phyloP scores from a whole-genome alignment of 2,888 invertebrate genomes.

The Clanis bilineata region DNA sequence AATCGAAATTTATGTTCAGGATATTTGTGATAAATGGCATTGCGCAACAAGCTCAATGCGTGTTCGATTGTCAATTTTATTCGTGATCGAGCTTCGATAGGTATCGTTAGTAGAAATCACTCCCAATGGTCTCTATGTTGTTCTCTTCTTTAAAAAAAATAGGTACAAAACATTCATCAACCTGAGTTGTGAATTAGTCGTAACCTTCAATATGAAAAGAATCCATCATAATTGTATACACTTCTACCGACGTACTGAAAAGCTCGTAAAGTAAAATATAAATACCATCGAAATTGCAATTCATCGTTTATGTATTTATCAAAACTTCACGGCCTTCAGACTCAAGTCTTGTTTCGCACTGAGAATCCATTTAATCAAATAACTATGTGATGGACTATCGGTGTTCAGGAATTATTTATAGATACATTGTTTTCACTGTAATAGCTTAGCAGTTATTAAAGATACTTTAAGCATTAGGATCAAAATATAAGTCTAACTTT shows the following conservation, averaged over 20 bases:
- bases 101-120: too few relatives aligned
- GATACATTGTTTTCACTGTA: not conserved
- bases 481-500: too few relatives aligned
- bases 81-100: too few relatives aligned
- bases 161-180: too few relatives aligned
- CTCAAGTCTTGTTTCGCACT: slow-evolving; percentile 28
- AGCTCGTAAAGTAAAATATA: slow-evolving; percentile 25
- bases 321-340: slow-evolving; percentile 33
- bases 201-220: not conserved
- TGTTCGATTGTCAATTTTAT: too few relatives aligned
- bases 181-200: too few relatives aligned
- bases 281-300: slow-evolving; percentile 45
- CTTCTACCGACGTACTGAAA: not conserved
- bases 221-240: slow-evolving; percentile 1
- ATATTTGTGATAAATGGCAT: too few relatives aligned
- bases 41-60: too few relatives aligned
- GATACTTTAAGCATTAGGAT: too few relatives aligned
- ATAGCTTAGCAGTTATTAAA: not conserved
- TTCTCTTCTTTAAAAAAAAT: too few relatives aligned
- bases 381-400: slow-evolving; percentile 7
- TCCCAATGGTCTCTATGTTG: too few relatives aligned
- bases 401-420: not conserved
- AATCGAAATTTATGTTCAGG: too few relatives aligned
- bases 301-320: slow-evolving; percentile 56
- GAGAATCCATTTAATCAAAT: slow-evolving; percentile 55